phyloP scores from a whole-genome alignment of 2,888 invertebrate genomes.

The Brachycybe producta region DNA sequence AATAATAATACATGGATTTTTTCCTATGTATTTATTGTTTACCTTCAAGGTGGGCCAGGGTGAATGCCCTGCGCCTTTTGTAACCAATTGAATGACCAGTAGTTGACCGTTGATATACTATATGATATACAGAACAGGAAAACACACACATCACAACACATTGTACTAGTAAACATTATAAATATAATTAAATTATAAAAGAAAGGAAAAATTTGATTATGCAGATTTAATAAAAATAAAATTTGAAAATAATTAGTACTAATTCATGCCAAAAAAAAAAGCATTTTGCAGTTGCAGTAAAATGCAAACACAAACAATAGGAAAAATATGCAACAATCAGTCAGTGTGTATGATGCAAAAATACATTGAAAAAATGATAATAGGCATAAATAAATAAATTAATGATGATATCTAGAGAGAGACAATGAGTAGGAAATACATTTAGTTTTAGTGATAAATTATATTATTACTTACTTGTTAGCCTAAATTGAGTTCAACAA shows the following conservation, averaged over 20 bases:
- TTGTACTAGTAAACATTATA: slow-evolving; percentile 3
- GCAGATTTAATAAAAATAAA: neutral
- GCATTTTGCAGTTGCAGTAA: neutral
- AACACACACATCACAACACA: slow-evolving; percentile 16
- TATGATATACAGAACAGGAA: slow-evolving; percentile 15
- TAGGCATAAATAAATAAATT: too few relatives aligned
- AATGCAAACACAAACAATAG: slow-evolving; percentile 5
- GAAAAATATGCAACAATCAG: slow-evolving; percentile 2
- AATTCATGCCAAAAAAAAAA: slow-evolving; percentile 2
- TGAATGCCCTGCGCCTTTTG: slow-evolving; percentile 26
- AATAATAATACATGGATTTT: too few relatives aligned
- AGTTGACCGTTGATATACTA: slow-evolving; percentile 19
- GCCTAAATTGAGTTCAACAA: too few relatives aligned
- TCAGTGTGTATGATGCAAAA: slow-evolving; percentile 6
- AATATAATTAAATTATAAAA: neutral
- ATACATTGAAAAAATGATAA: too few relatives aligned
- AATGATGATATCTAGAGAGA: too few relatives aligned
- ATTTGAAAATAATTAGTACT: slow-evolving; percentile 1
- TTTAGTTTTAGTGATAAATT: too few relatives aligned
- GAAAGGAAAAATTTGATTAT: neutral
- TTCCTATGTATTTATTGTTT: too few relatives aligned
- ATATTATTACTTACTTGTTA: too few relatives aligned
- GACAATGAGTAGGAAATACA: too few relatives aligned
- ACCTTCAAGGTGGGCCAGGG: slow-evolving; percentile 29
- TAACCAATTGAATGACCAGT: slow-evolving; percentile 22